phyloP scores from a whole-genome alignment of 2,113 vertebrate genomes.

The Montifringilla adamsi region DNA sequence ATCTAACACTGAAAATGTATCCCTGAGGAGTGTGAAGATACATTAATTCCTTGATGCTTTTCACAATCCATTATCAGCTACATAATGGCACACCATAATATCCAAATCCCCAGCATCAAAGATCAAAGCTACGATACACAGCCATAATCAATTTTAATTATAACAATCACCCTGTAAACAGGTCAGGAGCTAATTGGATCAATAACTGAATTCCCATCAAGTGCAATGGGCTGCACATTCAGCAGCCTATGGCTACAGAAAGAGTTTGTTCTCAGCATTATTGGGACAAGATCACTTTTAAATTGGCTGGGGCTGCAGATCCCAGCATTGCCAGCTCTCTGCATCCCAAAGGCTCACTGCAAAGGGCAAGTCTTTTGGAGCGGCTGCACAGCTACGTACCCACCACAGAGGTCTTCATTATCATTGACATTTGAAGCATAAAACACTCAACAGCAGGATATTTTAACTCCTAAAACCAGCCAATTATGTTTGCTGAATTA shows the following conservation, averaged over 20 bases:
- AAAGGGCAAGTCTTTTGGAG: neutral
- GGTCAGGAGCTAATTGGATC: neutral
- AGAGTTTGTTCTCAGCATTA: neutral
- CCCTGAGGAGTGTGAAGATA: neutral
- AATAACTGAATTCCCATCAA: conserved; percentile 6
- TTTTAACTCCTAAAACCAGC: conserved; percentile 61
- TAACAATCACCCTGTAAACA: neutral
- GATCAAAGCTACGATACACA: neutral
- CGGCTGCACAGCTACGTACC: neutral
- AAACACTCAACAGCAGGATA: conserved; percentile 38
- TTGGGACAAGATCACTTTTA: neutral
- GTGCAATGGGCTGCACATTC: neutral
- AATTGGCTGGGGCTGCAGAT: neutral
- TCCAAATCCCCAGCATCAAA: neutral
- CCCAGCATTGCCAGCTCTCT: neutral
- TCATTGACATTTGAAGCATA: conserved; percentile 20
- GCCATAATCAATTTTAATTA: conserved; percentile 19
- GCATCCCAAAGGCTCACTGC: neutral
- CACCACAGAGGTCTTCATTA: conserved; percentile 8
- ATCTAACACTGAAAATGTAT: neutral
- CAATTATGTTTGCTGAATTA: conserved; percentile 39
- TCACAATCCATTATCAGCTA: neutral
- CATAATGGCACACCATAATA: neutral
- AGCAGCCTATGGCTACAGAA: neutral
- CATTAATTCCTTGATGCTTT: neutral